Percentiles rank a stretch among this genome's conserved stretches.
phyloP scores from a whole-genome alignment of 2,888 invertebrate genomes.

The Galerucella pusilla region DNA sequence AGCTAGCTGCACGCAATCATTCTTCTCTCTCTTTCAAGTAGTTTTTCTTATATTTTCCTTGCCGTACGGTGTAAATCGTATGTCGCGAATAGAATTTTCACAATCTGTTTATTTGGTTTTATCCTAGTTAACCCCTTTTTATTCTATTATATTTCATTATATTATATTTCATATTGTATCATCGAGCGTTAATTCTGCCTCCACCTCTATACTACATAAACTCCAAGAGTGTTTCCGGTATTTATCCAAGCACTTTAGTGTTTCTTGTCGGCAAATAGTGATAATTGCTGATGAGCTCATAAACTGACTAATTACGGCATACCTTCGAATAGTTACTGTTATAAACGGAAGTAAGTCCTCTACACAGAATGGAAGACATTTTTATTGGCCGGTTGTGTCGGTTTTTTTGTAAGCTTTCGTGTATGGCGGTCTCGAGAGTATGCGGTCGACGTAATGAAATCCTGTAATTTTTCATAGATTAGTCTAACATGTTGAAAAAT shows the following conservation, averaged over 20 bases:
- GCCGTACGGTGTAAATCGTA: no score
- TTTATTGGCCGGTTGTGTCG: constrained; percentile 32
- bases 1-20: no score
- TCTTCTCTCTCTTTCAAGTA: no score
- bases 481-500: constrained; percentile 16
- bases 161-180: not conserved
- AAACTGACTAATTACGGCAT: constrained; percentile 47
- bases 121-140: no score
- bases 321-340: constrained; percentile 35
- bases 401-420: constrained; percentile 33
- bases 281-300: constrained; percentile 42
- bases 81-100: no score
- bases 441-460: constrained; percentile 34
- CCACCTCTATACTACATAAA: constrained; percentile 16
- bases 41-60: no score
- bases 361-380: constrained; percentile 35
- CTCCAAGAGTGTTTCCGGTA: constrained; percentile 45
- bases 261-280: constrained; percentile 36
- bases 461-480: constrained; percentile 32
- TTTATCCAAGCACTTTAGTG: constrained; percentile 47
- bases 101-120: no score
- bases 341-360: constrained; percentile 36
- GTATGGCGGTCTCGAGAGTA: constrained; percentile 30
- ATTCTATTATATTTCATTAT: no score
- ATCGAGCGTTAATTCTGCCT: not conserved